Evolutionary conservation across 2,797 vertebrate species (phyloP).

Genomic region (Podargus strigoides): DNA sequence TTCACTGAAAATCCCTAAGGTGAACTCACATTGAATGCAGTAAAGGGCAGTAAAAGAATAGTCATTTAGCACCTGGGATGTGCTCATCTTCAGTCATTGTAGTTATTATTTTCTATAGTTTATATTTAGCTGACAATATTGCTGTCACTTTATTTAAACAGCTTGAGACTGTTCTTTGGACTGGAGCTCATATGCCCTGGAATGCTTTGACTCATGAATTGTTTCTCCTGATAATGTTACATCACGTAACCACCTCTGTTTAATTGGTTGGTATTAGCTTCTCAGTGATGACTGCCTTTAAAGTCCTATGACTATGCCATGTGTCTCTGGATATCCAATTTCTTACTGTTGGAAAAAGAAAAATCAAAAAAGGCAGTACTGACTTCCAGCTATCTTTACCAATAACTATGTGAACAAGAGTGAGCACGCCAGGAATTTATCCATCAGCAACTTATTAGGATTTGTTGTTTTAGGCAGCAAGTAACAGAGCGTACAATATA

Average conservation of each 20-base stretch:
- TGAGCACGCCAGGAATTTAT: conserved; percentile 48
- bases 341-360: conserved; percentile 78
- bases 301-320: conserved; percentile 86
- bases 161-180: conserved; percentile 88
- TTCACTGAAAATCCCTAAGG: neutral
- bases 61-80: conserved; percentile 57
- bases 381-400: conserved; percentile 74
- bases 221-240: conserved; percentile 97
- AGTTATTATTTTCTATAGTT: conserved; percentile 77
- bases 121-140: conserved; percentile 98
- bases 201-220: conserved; percentile 99
- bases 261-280: conserved; percentile 88
- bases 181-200: conserved; percentile 89
- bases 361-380: conserved; percentile 46
- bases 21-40: neutral
- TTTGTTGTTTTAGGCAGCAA: conserved; percentile 53
- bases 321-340: conserved; percentile 86
- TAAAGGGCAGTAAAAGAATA: conserved; percentile 23
- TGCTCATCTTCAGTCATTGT: conserved; percentile 75
- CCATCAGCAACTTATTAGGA: conserved; percentile 30
- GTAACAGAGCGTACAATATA: conserved; percentile 27
- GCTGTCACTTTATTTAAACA: conserved; percentile 86
- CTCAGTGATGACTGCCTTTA: conserved; percentile 75
- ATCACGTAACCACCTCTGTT: conserved; percentile 89
- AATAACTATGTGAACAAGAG: conserved; percentile 74